Base-by-base conservation (phyloP, 2,888 invertebrate genomes). In the Phania funesta region DNA sequence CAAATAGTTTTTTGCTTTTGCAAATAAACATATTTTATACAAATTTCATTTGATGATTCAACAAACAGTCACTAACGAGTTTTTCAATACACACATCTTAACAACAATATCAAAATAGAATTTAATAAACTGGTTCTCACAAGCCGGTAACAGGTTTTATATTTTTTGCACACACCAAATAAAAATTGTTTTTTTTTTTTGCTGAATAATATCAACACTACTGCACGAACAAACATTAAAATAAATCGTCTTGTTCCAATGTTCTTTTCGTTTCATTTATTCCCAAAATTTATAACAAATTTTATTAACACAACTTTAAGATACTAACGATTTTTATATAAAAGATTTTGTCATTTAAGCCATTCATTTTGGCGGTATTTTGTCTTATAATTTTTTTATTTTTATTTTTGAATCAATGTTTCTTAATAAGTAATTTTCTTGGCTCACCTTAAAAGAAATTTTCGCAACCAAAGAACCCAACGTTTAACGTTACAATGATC, bases 401-500 rank as follows among this genome's bases (percentile, higher is more conserved):
- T 76, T 68, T 65, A 56, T 54, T 65, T 73, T 48, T 83, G 38
- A 41, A 73, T 74, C 58, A 62, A 44, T 80, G 54, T 65, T 50
- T 44, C 16, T 64, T 44, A 24, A 41, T 77, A 54, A 54, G 62
- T 41, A 38, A 44, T 67, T 70, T 68, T 52, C 13, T 84, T 56
- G 62, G 86, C 87, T 87, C 87, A 88, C 88, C 88, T 88, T 77
- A 73, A 78, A 18, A 78, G 44, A 78, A 82, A 62, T 78, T 71
- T 80, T 89, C 87, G 89, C 90, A 90, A 91, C 91, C 90, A 90
- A 87, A 90, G 89, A 90, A 90, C 89, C 89, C 90, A 90, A 90
- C 91, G 90, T 89, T 88, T 89, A 90, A 91, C 90, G 90, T 86
- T 89, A 91, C 90, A 91, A 91, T 91, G 91, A 91, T 90, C 89